Conservation (phyloP, 2,113 vertebrate species). For the Passer domesticus region DNA sequence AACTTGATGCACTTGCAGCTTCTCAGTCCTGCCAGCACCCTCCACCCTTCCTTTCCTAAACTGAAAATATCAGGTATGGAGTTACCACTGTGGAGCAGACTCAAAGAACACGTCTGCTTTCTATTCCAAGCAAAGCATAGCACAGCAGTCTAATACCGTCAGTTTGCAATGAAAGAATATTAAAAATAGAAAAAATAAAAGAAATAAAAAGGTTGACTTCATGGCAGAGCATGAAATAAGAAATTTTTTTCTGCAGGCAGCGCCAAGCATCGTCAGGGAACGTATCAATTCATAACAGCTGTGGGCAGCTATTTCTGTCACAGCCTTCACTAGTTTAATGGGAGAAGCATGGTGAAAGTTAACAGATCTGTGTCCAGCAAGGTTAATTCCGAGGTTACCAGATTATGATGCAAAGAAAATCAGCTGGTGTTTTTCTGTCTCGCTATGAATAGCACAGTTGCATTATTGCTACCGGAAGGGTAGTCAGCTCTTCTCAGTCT, state of each 20-base stretch:
- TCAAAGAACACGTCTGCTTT: not conserved
- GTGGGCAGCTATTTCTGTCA: constrained; percentile 50
- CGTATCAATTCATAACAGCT: constrained; percentile 40
- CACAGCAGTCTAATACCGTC: not conserved
- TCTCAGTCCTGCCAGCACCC: not conserved
- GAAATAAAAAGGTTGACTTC: not conserved
- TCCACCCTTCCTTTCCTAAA: constrained; percentile 25
- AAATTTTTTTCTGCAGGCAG: not conserved
- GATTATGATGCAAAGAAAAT: constrained; percentile 44
- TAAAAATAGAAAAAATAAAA: not conserved
- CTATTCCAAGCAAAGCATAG: constrained; percentile 24
- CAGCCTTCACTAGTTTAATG: constrained; percentile 7
- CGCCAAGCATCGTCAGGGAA: not conserved
- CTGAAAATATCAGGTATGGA: not conserved
- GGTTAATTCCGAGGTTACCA: constrained; percentile 51
- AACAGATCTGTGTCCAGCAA: constrained; percentile 44
- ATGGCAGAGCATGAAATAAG: constrained; percentile 24
- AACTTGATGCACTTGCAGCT: not conserved
- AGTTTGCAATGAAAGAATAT: not conserved
- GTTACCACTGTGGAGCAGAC: not conserved
- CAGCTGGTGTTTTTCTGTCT: constrained; percentile 25
- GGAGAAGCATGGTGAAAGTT: constrained; percentile 17
- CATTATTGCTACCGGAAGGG: constrained; percentile 26
- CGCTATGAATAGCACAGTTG: not conserved
- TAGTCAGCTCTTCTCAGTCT: constrained; percentile 32